Base-by-base conservation (phyloP, 2,113 vertebrate species). In the Pygoscelis adeliae region DNA sequence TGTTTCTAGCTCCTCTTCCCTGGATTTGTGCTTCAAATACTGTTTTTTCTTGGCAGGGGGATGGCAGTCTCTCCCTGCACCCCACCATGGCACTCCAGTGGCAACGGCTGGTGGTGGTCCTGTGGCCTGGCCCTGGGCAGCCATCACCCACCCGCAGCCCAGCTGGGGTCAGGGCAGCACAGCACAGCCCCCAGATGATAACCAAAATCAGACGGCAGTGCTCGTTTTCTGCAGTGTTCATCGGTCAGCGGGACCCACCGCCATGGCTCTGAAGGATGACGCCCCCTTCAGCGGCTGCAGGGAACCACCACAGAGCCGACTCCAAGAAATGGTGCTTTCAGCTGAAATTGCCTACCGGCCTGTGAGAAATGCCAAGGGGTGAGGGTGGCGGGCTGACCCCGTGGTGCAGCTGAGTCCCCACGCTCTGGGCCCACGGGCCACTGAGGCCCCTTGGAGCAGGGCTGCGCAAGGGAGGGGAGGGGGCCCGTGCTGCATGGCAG, bases 61-160 rank as follows among this genome's bases (percentile, higher is more conserved):
- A 0, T 55, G 56, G 18, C 36, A 83, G 12, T 22, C 44, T 63
- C 52, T 74, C 47, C 55, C 30, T 1, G 7, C 62, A 46, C 11
- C 47, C 25, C 34, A 14, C 20, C 0, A 1, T 0, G 0, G 26
- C 58, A 36, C 9, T 7, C 21, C 1, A 0, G 30, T 36, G 36
- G 29, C 42, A 55, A 36, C 38, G 49, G 42, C 11, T 85, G 40
- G 17, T 63, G 21, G 34, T 44, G 47, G 55, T 71, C 10, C 58
- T 77, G 67, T 1, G 9, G 44, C 26, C 59, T 7, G 10, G 20
- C 2, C 6, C 30, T 55, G 53, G 36, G 10, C 22, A 53, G 13
- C 22, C 34, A 25, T 25, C 21, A 52, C 32, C 13, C 18, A 36
- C 53, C 5, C 1, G 1, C 17, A 50, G 47, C 44, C 38, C 56